Percentiles rank a stretch among this genome's conserved stretches.
Evolutionary conservation across 2,113 vertebrate species (phyloP).

Genomic region (Caranx melampygus): DNA sequence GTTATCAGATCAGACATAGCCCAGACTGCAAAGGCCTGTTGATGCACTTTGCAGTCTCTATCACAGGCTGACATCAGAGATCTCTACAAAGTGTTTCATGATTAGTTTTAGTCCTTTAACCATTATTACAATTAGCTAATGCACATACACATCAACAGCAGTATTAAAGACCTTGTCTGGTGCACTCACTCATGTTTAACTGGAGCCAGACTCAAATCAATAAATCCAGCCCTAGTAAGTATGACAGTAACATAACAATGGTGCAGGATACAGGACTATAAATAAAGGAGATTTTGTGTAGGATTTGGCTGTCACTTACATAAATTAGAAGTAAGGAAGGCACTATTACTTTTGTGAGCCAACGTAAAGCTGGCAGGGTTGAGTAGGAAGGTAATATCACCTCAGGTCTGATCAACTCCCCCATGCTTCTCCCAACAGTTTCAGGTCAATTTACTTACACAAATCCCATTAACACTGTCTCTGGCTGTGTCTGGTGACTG

Average conservation of each 20-base stretch:
- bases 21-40: neutral
- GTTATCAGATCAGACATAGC: conserved; percentile 1
- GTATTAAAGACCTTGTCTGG: neutral
- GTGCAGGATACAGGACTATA: too few species aligned
- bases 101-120: neutral
- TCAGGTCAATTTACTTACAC: neutral
- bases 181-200: neutral
- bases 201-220: neutral
- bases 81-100: neutral
- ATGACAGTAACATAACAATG: too few species aligned
- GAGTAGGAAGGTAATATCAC: neutral
- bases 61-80: conserved; percentile 8
- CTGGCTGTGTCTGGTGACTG: neutral
- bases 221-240: too few species aligned
- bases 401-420: neutral
- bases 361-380: too few species aligned
- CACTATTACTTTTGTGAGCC: neutral
- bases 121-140: neutral
- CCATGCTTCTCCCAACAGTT: neutral
- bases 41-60: too few species aligned
- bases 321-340: too few species aligned
- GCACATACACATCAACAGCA: neutral
- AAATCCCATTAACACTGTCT: neutral
- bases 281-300: too few species aligned
- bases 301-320: too few species aligned